Percentiles rank a stretch among this genome's conserved stretches.
Evolutionary conservation across 2,888 invertebrate genomes (phyloP).

Genomic region (Drosophila nr. medialis): DNA sequence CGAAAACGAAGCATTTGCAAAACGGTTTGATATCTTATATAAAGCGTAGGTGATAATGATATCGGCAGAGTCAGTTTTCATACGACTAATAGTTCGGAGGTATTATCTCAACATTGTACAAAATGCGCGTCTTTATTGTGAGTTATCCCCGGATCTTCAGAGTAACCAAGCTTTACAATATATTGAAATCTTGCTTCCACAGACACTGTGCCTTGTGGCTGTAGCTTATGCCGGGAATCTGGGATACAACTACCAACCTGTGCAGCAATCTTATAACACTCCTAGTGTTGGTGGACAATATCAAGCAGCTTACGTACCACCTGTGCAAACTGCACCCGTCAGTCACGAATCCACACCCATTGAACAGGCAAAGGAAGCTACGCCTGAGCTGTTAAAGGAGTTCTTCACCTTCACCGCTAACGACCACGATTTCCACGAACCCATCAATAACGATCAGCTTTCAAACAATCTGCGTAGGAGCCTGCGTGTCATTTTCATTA

Average conservation of each 20-base stretch:
- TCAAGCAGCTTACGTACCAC: slow-evolving; percentile 36
- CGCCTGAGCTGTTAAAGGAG: slow-evolving; percentile 77
- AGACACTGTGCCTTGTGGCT: slow-evolving; percentile 68
- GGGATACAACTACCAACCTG: slow-evolving; percentile 76
- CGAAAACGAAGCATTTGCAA: slow-evolving; percentile 21
- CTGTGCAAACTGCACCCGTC: slow-evolving; percentile 12
- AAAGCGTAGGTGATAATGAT: slow-evolving; percentile 59
- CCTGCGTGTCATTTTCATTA: slow-evolving; percentile 83
- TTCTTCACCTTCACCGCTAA: slow-evolving; percentile 80
- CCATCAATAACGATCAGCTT: slow-evolving; percentile 59
- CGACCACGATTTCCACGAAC: slow-evolving; percentile 75
- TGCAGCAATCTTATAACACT: slow-evolving; percentile 43
- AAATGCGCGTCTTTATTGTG: slow-evolving; percentile 75
- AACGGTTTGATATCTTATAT: slow-evolving; percentile 47
- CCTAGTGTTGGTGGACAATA: slow-evolving; percentile 47
- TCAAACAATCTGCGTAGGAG: slow-evolving; percentile 64
- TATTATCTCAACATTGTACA: slow-evolving; percentile 44
- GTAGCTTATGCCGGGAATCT: slow-evolving; percentile 60
- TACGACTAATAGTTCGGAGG: slow-evolving; percentile 46
- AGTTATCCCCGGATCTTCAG: slow-evolving; percentile 35
- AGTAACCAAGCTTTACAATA: background rate
- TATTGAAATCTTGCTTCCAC: background rate
- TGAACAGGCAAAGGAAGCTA: slow-evolving; percentile 47
- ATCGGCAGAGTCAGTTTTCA: slow-evolving; percentile 54
- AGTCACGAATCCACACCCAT: slow-evolving; percentile 15